Evolutionary conservation across 2,113 vertebrate species (phyloP), one percentile per base, ranked within the genome.

Genomic region (Ariopsis seemanni): DNA sequence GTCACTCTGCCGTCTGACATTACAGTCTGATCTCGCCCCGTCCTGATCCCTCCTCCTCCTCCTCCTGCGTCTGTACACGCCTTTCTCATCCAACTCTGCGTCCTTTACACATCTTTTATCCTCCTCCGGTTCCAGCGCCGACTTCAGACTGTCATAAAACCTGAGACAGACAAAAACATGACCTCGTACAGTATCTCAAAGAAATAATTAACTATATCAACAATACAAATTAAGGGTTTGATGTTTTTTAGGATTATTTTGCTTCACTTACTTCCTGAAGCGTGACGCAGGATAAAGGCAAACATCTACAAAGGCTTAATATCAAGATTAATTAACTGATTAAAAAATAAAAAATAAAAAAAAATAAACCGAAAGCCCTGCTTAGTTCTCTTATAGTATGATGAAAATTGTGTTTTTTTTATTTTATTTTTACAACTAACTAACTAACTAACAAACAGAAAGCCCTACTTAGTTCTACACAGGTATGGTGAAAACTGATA

Each of bases 111-210:
- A 17, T 8, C 84, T 57, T 87, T 58, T 6, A 71, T 2, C 78
- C 11, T 84, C 50, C 0, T 89, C 86, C 69, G 90, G 63, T 4
- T 91, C 83, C 91, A 99, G 83, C 53, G 95, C 95, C 57, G 90
- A 55, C 69, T 94, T 95, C 12, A 99, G 92, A 88, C 92, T 91
- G 57, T 88, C 92, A 52, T 95, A 95, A 91, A 99, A 98, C 82
- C 98, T 99, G 77, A 75, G 85, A 30, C 75, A 48, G 88, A 90
- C 11, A 12, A 57, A 57, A 79, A 18, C 75, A 15, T 6, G 27
- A 57, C n/a, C 27, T 42, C 4, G 42, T 42, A 4, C 42, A 42
- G 42, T 4, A 42, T 42, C 42, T 42, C 42, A 42, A 42, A 42
- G 42, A 42, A 42, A 42, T 42, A 42, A 42, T 42, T 42, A 42